Base-by-base conservation (phyloP, 2,113 vertebrate species). In the Phaethon lepturus region DNA sequence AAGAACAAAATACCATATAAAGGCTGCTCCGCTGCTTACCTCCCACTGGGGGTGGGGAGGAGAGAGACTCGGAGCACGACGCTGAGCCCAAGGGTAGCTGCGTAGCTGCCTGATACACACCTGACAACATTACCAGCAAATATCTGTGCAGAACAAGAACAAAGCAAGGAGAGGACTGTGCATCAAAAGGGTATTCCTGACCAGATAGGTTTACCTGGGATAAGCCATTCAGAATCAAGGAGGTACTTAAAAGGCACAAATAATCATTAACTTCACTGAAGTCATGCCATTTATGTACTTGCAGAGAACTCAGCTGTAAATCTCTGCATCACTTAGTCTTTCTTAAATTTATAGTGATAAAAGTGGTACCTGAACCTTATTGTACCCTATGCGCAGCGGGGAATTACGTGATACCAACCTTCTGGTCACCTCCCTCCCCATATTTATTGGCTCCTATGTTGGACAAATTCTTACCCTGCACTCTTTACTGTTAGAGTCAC, bases 41-140 rank as follows among this genome's bases (percentile, higher is more conserved):
- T 72, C 69, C 42, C 16, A 2, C 0, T 29, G 16, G 17, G 19
- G 19, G 2, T 1, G 1, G 29, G 8, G 12, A 7, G 6, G 5
- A 56, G 10, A 56, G n/a, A 63, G 62, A 26, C 25, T 18, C 42
- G 13, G 35, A 81, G 12, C 44, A 60, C 6, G 1, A 22, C 7
- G 4, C 11, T 49, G 71, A 92, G 31, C n/a, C n/a, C 38, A n/a
- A 17, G 73, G 23, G 8, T 40, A n/a, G 23, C 64, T 93, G 24
- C 59, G 8, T 40, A n/a, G 23, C 64, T 93, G 22, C 59, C 59
- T 60, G 25, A 53, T 19, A 17, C 13, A 67, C 25, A 72, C 60
- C 28, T 19, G 49, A 18, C 53, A 38, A 14, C 5, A 11, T 4
- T 17, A 38, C 16, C 85, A 33, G 25, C 19, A 83, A 50, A n/a